A percentile compares a stretch with the other conserved stretches of the same genome.
phyloP scores from a whole-genome alignment of 2,888 invertebrate species.

The Tanypteryx hageni region DNA sequence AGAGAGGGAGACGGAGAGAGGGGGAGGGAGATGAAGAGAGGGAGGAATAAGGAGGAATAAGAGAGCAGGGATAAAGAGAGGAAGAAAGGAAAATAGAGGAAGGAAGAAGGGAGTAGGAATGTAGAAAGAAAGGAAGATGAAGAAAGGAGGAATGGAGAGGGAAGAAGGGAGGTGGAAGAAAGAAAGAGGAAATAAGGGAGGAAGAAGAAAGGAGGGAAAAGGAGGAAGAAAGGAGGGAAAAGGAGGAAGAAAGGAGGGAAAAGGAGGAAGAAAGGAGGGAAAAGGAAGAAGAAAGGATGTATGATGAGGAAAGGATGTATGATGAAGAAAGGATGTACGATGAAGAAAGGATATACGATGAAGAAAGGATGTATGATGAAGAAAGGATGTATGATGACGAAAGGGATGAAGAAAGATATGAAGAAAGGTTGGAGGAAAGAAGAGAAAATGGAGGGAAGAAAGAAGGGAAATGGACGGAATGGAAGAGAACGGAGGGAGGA shows the following conservation, averaged over 20 bases:
- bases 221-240: not conserved
- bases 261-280: not conserved
- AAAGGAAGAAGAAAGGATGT: too few relatives aligned
- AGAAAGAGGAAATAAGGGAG: not conserved
- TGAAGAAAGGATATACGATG: not conserved
- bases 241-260: not conserved
- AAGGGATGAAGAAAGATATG: not conserved
- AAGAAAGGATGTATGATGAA: not conserved
- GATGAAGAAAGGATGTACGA: too few relatives aligned
- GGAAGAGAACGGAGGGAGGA: not conserved
- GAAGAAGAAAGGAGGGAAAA: not conserved
- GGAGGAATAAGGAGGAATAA: not conserved
- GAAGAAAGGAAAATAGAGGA: not conserved
- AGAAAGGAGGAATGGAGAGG: too few relatives aligned
- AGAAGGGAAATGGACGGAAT: not conserved
- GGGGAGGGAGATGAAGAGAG: not conserved
- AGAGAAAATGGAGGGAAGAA: not conserved
- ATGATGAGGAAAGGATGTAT: too few relatives aligned
- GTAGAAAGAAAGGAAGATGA: too few relatives aligned
- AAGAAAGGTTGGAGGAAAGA: not conserved
- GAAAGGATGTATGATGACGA: not conserved
- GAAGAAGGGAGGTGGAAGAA: not conserved
- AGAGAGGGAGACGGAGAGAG: not conserved
- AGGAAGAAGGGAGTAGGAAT: not conserved
- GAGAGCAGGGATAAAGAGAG: too few relatives aligned